Evolutionary conservation across 2,888 invertebrate species (phyloP).

Genomic region (Xiphydria camelus): DNA sequence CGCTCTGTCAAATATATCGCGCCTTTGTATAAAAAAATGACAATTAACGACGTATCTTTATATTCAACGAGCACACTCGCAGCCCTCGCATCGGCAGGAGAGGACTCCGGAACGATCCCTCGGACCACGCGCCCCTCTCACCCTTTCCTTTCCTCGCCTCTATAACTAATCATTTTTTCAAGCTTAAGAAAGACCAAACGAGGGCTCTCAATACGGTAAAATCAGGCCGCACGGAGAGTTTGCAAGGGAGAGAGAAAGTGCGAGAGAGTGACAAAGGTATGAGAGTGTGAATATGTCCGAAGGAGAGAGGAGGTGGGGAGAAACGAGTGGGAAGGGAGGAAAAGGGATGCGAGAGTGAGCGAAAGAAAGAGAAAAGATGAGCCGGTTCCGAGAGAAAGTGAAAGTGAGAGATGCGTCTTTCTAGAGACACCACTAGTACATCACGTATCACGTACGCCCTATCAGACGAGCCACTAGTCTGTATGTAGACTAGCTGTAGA

Average conservation of each 20-base stretch:
- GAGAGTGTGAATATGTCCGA: neutral
- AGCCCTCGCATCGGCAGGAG: too few species aligned
- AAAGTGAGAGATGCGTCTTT: slow-evolving; percentile 23
- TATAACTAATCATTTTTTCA: neutral
- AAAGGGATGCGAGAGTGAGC: slow-evolving; percentile 21
- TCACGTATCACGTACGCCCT: slow-evolving; percentile 53
- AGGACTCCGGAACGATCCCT: too few species aligned
- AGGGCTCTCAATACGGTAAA: slow-evolving; percentile 43
- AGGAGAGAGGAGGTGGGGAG: neutral
- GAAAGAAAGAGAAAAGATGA: too few species aligned
- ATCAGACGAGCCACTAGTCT: slow-evolving; percentile 54
- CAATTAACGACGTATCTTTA: too few species aligned
- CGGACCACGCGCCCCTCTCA: too few species aligned
- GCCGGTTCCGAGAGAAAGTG: too few species aligned
- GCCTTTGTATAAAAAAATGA: too few species aligned
- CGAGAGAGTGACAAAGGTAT: neutral
- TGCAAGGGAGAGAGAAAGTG: neutral
- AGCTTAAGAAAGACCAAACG: slow-evolving; percentile 4
- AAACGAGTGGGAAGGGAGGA: too few species aligned
- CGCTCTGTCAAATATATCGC: too few species aligned
- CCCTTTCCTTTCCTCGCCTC: too few species aligned
- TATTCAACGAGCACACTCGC: too few species aligned
- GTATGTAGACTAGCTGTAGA: slow-evolving; percentile 56
- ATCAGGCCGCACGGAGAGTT: neutral
- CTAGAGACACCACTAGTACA: slow-evolving; percentile 40